Base-by-base conservation (phyloP, 2,113 vertebrate species). In the Neogale vison region DNA sequence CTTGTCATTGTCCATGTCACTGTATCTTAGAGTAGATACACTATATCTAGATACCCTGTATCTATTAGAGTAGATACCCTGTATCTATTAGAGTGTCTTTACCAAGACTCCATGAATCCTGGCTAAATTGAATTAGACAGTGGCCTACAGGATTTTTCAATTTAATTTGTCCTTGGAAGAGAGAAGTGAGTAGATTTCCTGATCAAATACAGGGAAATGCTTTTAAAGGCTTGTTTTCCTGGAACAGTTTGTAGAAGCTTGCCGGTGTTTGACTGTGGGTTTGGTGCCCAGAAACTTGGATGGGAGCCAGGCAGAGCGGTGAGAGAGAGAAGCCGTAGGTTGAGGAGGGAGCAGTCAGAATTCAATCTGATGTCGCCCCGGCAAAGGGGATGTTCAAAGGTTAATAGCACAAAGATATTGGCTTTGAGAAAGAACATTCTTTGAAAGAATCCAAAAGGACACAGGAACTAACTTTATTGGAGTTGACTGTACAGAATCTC, bases 381-480 rank as follows among this genome's bases (percentile, higher is more conserved):
- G 67, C 85, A 69, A 77, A 82, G 55, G 71, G 45, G 36, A 84
- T 94, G 92, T 18, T 77, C 42, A 57, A 61, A 98, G 88, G 90
- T 84, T 97, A 96, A 95, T 61, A 77, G 93, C 65, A 94, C 90
- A 87, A 45, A 96, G 92, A 89, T 87, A 84, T 67, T 97, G 94
- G 92, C 94, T 98, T 95, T 96, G 96, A 89, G 93, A 96, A 96
- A 88, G 90, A 80, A 88, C 77, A 34, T 95, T 96, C 92, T 96
- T 93, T 97, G 96, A 96, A 89, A 88, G 94, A 97, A 93, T 94
- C 84, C 77, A 71, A 97, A 93, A 96, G 81, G 95, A 96, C 45
- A 52, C 0, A 0, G 76, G 67, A 94, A 83, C 45, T 83, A 84
- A 45, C 76, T 88, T 95, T 85, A 79, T 34, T 97, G 82, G 74